Base-by-base conservation (phyloP, 2,888 invertebrate species). In the Hypomecis atomaria region DNA sequence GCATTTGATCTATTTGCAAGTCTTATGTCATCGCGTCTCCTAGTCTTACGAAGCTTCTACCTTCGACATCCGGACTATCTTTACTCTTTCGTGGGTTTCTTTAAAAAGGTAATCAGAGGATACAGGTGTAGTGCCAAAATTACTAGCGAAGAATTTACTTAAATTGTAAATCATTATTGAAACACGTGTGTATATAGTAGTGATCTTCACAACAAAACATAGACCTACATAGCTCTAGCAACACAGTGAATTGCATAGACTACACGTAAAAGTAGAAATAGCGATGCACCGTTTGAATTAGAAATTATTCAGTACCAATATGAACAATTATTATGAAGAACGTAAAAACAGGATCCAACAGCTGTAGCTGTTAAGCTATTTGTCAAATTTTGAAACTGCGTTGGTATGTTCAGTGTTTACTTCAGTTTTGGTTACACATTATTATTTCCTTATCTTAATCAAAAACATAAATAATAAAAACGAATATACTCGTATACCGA, bases 1-100 rank as follows among this genome's bases (percentile, higher is more conserved):
- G 71, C 71, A 77, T 78, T 72, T 75, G 59, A 52, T 65, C 49
- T 47, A 56, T 40, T 48, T 61, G 54, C 59, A 68, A 71, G 63
- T 66, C 54, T 69, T 62, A 64, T 63, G 62, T 55, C 69, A 70
- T 66, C 65, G 52, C 54, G 61, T 57, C 66, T 64, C 59, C 62
- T 23, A 61, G 60, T 62, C 60, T 62, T 62, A 55, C 55, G 62
- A 67, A 65, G 63, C 62, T 66, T 68, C 55, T 59, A 55, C 55
- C 52, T 61, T 50, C 50, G 40, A 63, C 11, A 49, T 38, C 62
- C 62, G 57, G 62, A 65, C 59, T 64, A 60, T 65, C 59, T 64
- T 66, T 66, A 40, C 9, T 54, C 34, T 50, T 54, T 48, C 23
- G 9, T 11, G 23, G 6, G 1, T 33, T 34, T 42, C n/a, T 42